A percentile compares a stretch with the other conserved stretches of the same genome.
phyloP scores from a whole-genome alignment of 2,797 vertebrate genomes.

The Anomalospiza imberbis region DNA sequence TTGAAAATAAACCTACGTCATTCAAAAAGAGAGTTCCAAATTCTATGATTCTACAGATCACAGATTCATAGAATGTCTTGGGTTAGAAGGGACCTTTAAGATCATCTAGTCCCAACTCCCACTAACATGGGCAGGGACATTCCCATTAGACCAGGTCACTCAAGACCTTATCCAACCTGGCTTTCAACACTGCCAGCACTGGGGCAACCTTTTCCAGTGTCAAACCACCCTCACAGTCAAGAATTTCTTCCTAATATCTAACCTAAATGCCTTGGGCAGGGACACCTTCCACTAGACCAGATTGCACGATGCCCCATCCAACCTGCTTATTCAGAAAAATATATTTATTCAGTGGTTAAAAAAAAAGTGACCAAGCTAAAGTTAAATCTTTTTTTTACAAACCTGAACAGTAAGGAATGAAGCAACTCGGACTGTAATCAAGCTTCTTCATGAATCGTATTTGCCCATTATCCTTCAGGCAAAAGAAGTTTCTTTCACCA shows the following conservation, averaged over 20 bases:
- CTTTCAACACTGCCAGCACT: not conserved
- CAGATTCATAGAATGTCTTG: not conserved
- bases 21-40: not conserved
- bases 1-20: not conserved
- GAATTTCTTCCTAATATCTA: not conserved
- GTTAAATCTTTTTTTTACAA: constrained; percentile 51
- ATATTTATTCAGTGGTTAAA: not conserved
- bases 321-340: not conserved
- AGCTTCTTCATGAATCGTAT: constrained; percentile 98
- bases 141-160: not conserved
- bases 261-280: not conserved
- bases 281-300: not conserved
- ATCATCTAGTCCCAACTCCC: not conserved
- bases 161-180: not conserved
- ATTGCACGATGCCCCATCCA: not conserved
- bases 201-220: not conserved
- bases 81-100: not conserved
- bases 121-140: not conserved
- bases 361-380: not conserved
- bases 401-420: constrained; percentile 94
- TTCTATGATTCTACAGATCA: not conserved
- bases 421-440: constrained; percentile 92
- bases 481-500: constrained; percentile 93
- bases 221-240: not conserved
- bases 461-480: constrained; percentile 92